A percentile compares a stretch with the other conserved stretches of the same genome.
These are phyloP conservation scores for Sprattus sprattus DNA, from an alignment of 2,113 vertebrate genomes.

Conservation along the genomic window DNA sequence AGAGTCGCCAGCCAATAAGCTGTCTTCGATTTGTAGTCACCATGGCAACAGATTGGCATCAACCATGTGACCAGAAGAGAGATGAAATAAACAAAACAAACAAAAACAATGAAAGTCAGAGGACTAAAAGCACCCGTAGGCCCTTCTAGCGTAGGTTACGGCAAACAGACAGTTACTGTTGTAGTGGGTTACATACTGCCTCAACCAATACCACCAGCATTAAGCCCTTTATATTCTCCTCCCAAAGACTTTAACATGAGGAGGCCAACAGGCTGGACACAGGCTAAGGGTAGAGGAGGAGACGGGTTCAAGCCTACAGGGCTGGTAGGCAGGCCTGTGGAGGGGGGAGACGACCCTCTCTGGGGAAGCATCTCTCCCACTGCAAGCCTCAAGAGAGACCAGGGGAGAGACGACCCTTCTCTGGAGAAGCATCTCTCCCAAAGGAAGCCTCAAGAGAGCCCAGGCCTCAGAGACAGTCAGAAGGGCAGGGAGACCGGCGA, in stretches of 20 bases:
- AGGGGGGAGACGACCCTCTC: neutral
- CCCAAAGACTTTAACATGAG: neutral
- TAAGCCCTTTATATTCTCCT: neutral
- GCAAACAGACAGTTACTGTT: conserved; percentile 14
- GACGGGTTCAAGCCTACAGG: neutral
- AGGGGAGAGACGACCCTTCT: neutral
- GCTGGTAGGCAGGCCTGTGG: neutral
- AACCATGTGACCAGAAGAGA: conserved; percentile 16
- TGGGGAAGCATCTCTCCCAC: too few species aligned
- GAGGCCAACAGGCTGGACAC: neutral
- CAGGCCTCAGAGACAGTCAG: neutral
- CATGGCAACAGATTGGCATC: conserved; percentile 12
- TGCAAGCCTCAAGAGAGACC: too few species aligned
- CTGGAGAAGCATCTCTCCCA: too few species aligned
- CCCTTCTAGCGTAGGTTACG: neutral
- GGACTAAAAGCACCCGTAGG: neutral
- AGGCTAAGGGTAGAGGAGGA: neutral
- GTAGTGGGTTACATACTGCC: neutral
- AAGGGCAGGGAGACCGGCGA: neutral
- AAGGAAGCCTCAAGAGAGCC: too few species aligned
- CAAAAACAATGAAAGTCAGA: neutral
- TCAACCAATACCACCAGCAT: neutral
- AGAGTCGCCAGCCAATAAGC: conserved; percentile 6
- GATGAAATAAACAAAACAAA: neutral
- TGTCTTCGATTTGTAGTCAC: conserved; percentile 10